Evolutionary conservation across 2,113 vertebrate genomes (phyloP).

Genomic region (Paraplagusia blochii): DNA sequence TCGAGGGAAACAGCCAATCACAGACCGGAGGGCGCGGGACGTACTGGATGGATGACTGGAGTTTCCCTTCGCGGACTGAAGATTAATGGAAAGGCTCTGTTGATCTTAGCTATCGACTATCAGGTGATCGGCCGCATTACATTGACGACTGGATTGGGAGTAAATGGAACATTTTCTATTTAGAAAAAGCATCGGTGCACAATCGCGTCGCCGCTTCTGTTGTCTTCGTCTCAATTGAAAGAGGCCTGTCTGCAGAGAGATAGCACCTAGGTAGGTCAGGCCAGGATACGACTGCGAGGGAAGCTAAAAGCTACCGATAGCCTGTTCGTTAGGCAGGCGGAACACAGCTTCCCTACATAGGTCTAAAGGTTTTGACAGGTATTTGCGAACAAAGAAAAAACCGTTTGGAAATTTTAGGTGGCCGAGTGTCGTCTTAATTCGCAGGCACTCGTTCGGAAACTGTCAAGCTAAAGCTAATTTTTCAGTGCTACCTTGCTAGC

Average conservation of each 20-base stretch:
- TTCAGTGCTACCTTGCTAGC: constrained; percentile 53
- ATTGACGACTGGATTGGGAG: constrained; percentile 38
- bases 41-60: constrained; percentile 68
- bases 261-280: constrained; percentile 62
- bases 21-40: constrained; percentile 38
- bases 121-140: constrained; percentile 55
- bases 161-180: constrained; percentile 21
- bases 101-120: constrained; percentile 66
- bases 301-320: constrained; percentile 55
- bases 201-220: constrained; percentile 24
- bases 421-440: constrained; percentile 2
- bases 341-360: constrained; percentile 27
- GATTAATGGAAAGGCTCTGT: constrained; percentile 79
- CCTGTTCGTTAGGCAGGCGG: constrained; percentile 27
- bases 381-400: constrained; percentile 20
- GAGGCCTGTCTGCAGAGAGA: constrained; percentile 52
- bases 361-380: constrained; percentile 35
- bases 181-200: constrained; percentile 12
- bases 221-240: constrained; percentile 23
- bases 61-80: constrained; percentile 76
- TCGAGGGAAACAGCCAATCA: constrained; percentile 47
- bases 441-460: constrained; percentile 17
- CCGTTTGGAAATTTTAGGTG: constrained; percentile 17
- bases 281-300: constrained; percentile 55
- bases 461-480: constrained; percentile 40